A percentile compares a stretch with the other conserved stretches of the same genome.
These are phyloP conservation scores for Belgica antarctica DNA, from an alignment of 2,888 invertebrate genomes.

Conservation along the genomic window DNA sequence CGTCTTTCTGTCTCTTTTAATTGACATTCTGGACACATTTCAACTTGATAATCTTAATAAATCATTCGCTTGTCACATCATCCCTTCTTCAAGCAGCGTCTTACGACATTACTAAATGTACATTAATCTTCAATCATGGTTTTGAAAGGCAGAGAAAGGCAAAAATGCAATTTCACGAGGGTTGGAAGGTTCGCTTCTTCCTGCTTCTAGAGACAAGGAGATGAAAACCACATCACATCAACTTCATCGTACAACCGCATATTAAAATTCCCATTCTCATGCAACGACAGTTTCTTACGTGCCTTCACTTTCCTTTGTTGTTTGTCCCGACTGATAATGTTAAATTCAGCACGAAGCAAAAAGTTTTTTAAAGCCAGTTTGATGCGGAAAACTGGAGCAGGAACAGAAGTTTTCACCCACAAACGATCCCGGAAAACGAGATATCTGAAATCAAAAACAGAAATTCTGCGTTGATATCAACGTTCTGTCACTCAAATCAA, in stretches of 20 bases:
- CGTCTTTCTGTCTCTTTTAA: not conserved
- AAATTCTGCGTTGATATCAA: no score
- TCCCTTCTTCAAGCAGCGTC: not conserved
- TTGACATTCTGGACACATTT: conserved; percentile 28
- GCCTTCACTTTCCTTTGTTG: not conserved
- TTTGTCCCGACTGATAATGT: not conserved
- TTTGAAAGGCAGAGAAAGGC: not conserved
- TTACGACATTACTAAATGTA: conserved; percentile 17
- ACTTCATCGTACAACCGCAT: conserved; percentile 2
- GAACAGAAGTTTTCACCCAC: not conserved
- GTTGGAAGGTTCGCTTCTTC: not conserved
- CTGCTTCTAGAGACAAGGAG: not conserved
- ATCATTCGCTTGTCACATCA: conserved; percentile 32
- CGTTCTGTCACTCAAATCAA: conserved; percentile 5
- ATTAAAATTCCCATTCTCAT: conserved; percentile 1
- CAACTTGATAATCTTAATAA: conserved; percentile 25
- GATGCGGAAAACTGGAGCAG: not conserved
- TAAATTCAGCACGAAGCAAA: not conserved
- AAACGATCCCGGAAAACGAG: not conserved
- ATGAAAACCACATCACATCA: conserved; percentile 27
- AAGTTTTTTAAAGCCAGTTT: not conserved
- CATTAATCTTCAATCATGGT: conserved; percentile 29
- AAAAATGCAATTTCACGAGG: conserved; percentile 26
- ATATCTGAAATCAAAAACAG: no score
- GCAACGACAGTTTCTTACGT: not conserved